A percentile compares a stretch with the other conserved stretches of the same genome.
These are phyloP conservation scores for Sitta europaea DNA, from an alignment of 2,113 vertebrate species.

Conservation along the genomic window DNA sequence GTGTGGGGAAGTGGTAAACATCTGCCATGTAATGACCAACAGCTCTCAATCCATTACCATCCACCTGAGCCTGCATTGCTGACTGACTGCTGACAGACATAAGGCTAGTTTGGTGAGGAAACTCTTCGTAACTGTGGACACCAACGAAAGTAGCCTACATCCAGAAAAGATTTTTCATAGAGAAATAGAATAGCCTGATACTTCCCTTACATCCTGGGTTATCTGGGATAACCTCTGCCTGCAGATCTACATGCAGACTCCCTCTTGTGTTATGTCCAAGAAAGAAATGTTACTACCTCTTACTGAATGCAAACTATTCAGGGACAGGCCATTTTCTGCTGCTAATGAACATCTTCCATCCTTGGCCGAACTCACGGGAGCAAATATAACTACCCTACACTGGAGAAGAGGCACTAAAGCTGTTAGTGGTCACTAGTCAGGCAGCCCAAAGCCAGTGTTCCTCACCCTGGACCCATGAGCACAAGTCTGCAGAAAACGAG, in stretches of 20 bases:
- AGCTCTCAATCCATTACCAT: neutral
- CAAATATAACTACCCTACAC: neutral
- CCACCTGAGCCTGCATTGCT: neutral
- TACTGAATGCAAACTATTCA: neutral
- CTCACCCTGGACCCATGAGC: neutral
- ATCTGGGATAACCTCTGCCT: neutral
- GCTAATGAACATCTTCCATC: neutral
- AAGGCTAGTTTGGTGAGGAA: neutral
- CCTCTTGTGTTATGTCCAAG: neutral
- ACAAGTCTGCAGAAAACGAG: neutral
- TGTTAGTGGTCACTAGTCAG: neutral
- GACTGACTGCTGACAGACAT: neutral
- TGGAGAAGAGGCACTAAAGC: neutral
- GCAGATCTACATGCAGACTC: neutral
- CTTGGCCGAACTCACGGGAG: neutral
- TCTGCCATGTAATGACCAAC: neutral
- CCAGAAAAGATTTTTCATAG: neutral
- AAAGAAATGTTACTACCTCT: neutral
- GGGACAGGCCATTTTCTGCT: neutral
- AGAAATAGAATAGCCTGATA: neutral
- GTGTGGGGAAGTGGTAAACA: neutral
- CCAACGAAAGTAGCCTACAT: neutral
- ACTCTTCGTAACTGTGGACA: neutral
- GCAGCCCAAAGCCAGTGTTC: neutral
- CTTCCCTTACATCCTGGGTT: neutral